phyloP scores from a whole-genome alignment of 2,888 invertebrate genomes.

The Plagiodera versicolora region DNA sequence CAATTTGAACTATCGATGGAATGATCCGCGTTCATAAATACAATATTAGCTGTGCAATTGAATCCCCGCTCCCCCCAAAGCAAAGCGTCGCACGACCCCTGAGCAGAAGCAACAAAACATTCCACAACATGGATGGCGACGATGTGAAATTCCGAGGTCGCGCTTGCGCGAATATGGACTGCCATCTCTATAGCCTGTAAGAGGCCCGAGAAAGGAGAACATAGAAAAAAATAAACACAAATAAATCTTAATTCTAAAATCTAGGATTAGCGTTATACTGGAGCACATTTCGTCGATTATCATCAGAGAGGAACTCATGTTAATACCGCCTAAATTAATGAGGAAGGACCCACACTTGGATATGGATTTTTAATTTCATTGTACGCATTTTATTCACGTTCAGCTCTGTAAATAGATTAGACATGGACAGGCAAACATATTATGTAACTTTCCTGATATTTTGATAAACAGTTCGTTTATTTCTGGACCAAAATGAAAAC shows the following conservation, averaged over 20 bases:
- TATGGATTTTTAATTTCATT: not conserved
- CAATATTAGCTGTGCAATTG: not conserved
- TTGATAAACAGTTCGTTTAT: conserved; percentile 8
- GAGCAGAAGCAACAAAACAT: conserved; percentile 17
- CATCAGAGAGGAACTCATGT: not conserved
- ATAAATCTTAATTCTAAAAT: not conserved
- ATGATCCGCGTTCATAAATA: not conserved
- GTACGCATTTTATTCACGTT: not conserved
- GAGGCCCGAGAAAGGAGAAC: conserved; percentile 53
- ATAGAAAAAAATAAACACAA: conserved; percentile 15
- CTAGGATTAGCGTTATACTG: not conserved
- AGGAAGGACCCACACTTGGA: not conserved
- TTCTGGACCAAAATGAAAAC: conserved; percentile 1
- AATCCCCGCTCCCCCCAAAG: not conserved
- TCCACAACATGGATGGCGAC: conserved; percentile 24
- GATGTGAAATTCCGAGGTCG: conserved; percentile 49
- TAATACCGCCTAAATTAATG: not conserved
- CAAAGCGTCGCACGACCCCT: not conserved
- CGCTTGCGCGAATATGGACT: conserved; percentile 43
- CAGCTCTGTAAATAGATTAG: conserved; percentile 7
- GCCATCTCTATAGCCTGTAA: conserved; percentile 30
- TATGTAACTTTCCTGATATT: conserved; percentile 9
- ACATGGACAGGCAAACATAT: conserved; percentile 1
- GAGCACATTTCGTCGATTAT: too few relatives aligned
- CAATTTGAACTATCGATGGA: conserved; percentile 7